These are phyloP conservation scores for Trichopoda pennipes DNA, from an alignment of 2,888 invertebrate genomes.

Conservation along the genomic window DNA sequence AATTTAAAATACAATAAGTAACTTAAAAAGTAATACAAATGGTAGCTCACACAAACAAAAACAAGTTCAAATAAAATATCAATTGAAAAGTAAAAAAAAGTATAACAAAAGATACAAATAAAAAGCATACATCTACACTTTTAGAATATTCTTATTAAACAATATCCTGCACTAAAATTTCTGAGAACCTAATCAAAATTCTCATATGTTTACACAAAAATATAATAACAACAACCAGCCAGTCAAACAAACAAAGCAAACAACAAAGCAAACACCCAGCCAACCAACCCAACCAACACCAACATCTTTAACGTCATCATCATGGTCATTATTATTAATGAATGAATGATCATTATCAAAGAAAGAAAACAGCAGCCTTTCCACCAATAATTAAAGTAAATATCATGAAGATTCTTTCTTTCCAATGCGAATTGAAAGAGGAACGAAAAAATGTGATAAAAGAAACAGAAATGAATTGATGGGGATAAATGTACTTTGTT, in stretches of 20 bases:
- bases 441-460: slow-evolving; percentile 9
- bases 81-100: slow-evolving; percentile 39
- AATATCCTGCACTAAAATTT: slow-evolving; percentile 27
- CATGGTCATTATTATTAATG: background rate
- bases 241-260: no score
- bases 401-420: slow-evolving; percentile 39
- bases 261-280: no score
- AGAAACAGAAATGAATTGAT: slow-evolving; percentile 1
- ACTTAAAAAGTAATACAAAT: slow-evolving; percentile 9
- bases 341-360: slow-evolving; percentile 24
- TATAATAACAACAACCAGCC: slow-evolving; percentile 39
- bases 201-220: slow-evolving; percentile 67
- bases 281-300: no score
- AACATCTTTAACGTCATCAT: slow-evolving; percentile 39
- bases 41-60: background rate
- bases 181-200: slow-evolving; percentile 67
- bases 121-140: slow-evolving; percentile 16
- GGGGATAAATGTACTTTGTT: slow-evolving; percentile 3
- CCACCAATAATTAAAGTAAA: slow-evolving; percentile 14
- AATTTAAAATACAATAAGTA: slow-evolving; percentile 15
- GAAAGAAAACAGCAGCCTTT: slow-evolving; percentile 5
- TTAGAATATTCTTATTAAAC: background rate
- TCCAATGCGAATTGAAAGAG: slow-evolving; percentile 44
- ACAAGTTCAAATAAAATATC: slow-evolving; percentile 59
- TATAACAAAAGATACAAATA: slow-evolving; percentile 35